Evolutionary conservation across 2,113 vertebrate species (phyloP).

Genomic region (Sinocyclocheilus anophthalmus): DNA sequence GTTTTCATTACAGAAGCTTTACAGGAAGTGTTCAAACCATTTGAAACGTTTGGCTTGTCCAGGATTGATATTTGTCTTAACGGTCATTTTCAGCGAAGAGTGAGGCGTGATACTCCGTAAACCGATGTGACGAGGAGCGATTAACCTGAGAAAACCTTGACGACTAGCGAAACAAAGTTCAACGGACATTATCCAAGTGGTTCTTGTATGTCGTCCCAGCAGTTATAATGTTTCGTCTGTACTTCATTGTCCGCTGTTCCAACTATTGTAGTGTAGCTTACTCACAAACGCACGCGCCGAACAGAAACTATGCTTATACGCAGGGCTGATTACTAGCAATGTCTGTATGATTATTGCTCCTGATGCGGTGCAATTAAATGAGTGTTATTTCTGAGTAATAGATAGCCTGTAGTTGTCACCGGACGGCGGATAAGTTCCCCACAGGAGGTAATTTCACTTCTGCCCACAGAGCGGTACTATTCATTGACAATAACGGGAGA

Average conservation of each 20-base stretch:
- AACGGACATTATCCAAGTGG: neutral
- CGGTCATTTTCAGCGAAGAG: neutral
- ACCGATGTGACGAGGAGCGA: neutral
- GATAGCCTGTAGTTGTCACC: conserved; percentile 30
- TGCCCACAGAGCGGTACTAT: conserved; percentile 87
- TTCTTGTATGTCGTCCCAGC: neutral
- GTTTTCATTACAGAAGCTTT: neutral
- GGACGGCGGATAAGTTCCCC: conserved; percentile 64
- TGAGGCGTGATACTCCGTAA: neutral
- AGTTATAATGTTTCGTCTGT: conserved; percentile 3
- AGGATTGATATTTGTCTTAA: neutral
- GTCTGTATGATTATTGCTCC: neutral
- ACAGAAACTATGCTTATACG: neutral
- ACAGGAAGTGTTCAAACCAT: neutral
- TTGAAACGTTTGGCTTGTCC: neutral
- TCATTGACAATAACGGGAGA: conserved; percentile 65
- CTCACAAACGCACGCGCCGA: neutral
- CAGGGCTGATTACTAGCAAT: neutral
- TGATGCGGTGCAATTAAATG: neutral
- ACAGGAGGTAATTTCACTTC: conserved; percentile 66
- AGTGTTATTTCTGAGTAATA: neutral
- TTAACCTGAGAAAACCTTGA: neutral
- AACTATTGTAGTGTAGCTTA: conserved; percentile 1
- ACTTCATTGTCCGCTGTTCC: conserved; percentile 11
- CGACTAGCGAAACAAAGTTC: neutral